Conservation (phyloP, 2,797 vertebrate genomes). For the Cryptoblepharus egeriae region DNA sequence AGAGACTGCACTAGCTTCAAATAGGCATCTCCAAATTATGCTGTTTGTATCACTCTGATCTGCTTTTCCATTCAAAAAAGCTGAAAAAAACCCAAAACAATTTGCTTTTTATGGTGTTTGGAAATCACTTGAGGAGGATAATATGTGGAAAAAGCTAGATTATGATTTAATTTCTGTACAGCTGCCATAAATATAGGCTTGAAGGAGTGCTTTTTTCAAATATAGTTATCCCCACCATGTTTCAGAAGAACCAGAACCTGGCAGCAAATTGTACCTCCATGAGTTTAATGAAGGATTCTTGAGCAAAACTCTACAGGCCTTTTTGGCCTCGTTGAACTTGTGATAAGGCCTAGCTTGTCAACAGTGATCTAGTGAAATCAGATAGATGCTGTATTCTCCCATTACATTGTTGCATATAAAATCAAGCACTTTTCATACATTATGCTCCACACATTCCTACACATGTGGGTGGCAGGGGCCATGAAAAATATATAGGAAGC, state of each 20-base stretch:
- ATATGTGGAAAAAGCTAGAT: conserved; percentile 55
- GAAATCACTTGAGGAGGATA: not conserved
- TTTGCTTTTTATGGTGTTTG: fast-evolving
- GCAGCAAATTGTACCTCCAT: not conserved
- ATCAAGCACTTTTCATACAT: no score
- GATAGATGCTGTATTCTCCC: no score
- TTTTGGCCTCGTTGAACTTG: not conserved
- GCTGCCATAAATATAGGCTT: conserved; percentile 38
- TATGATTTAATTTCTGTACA: not conserved
- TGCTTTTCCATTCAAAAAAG: not conserved
- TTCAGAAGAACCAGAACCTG: not conserved
- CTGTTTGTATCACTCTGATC: not conserved
- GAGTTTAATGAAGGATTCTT: not conserved
- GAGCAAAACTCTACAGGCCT: not conserved
- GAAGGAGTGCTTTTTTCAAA: not conserved
- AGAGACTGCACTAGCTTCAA: not conserved
- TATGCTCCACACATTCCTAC: no score
- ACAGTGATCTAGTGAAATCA: not conserved
- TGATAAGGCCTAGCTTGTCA: not conserved
- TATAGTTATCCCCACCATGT: not conserved
- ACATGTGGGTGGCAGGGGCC: no score
- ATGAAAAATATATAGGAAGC: no score
- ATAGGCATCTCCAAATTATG: not conserved
- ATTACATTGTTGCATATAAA: no score
- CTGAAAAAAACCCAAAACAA: fast-evolving